Base-by-base conservation (phyloP, 2,888 invertebrate species). In the Drosophila anomalata region DNA sequence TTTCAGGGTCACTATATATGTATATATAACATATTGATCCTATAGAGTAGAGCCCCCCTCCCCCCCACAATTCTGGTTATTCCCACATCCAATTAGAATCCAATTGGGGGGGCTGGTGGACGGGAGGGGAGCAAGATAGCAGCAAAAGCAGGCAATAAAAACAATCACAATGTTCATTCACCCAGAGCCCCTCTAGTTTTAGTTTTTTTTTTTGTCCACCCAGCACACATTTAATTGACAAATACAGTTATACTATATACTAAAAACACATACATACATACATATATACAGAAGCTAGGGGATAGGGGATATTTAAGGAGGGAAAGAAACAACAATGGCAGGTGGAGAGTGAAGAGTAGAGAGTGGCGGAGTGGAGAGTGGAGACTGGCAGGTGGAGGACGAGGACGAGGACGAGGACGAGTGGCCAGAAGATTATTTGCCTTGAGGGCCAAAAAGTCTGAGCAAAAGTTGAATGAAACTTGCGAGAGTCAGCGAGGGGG, bases 401-500 rank as follows among this genome's bases (percentile, higher is more conserved):
- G 22, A 17, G 12, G 42, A n/a, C 12, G n/a, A n/a, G 17, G 17
- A 17, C 17, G 22, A 51, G 12, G 42, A n/a, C 12, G 46, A 14
- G 48, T 51, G 42, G 62, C 63, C 51, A 62, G 22, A 44, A 22
- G 62, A 62, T 63, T 62, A 63, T 46, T 52, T 47, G 65, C 66
- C 65, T 41, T 24, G 52, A 52, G 65, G 65, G 46, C 46, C 52
- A 47, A 65, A 17, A 33, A 65, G 65, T 65, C 65, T 65, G 17
- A 24, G 52, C 46, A 31, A 65, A 65, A 65, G 66, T 65, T 65
- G 65, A 65, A 53, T 65, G 65, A 65, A 66, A 61, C 63, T 68
- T 68, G 67, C 26, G 24, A 11, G 55, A 24, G 60, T 24, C 8
- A 29, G 29, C 26, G 9, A 20, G 14, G 12, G 14, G 14, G 41